phyloP scores from a whole-genome alignment of 2,113 vertebrate genomes.

The Uropsilus gracilis region DNA sequence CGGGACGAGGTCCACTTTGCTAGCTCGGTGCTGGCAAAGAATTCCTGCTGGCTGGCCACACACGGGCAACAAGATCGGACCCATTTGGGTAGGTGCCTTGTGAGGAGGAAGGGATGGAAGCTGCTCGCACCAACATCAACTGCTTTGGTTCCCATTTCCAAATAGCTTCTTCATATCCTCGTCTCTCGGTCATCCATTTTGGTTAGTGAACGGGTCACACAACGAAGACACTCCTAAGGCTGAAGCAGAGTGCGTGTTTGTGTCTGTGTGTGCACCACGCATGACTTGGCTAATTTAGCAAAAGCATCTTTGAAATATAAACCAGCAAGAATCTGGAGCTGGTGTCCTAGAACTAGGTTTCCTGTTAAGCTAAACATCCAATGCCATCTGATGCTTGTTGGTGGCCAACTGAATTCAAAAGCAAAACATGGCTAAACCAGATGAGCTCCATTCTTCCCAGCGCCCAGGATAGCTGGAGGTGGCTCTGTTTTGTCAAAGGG shows the following conservation, averaged over 20 bases:
- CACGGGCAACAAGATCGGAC: neutral
- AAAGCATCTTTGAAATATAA: slow-evolving; percentile 23
- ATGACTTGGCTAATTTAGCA: neutral
- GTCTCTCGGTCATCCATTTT: neutral
- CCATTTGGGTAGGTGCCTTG: no score
- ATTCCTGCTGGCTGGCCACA: neutral
- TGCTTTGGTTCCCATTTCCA: neutral
- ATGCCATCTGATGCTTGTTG: neutral
- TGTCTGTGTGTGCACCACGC: neutral
- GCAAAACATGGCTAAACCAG: neutral
- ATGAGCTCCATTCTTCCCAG: neutral
- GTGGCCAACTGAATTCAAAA: slow-evolving; percentile 36
- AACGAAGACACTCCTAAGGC: neutral
- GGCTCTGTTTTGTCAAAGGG: slow-evolving; percentile 44
- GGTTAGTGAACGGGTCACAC: neutral
- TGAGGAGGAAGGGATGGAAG: neutral
- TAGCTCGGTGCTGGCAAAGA: neutral
- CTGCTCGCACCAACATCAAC: neutral
- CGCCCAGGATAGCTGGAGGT: slow-evolving; percentile 35
- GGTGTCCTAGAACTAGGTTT: neutral
- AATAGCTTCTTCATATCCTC: neutral
- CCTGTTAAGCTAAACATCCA: neutral
- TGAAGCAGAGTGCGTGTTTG: neutral
- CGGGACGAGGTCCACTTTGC: neutral
- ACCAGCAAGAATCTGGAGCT: neutral